These are phyloP conservation scores for Leptarthrus brevirostris DNA, from an alignment of 2,888 invertebrate species.

Conservation along the genomic window DNA sequence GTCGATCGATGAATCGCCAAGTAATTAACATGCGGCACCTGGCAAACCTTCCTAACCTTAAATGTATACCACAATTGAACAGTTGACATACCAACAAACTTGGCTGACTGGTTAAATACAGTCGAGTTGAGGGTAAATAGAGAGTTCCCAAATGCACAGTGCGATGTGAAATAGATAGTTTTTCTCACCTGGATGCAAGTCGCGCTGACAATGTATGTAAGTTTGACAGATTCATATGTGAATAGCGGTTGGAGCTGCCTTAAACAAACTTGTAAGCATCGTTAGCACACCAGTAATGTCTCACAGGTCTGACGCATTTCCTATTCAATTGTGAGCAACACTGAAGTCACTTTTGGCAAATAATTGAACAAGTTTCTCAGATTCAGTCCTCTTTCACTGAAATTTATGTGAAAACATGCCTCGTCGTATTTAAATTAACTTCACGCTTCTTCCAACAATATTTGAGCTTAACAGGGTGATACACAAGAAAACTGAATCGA, in stretches of 20 bases:
- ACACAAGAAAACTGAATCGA: too few species aligned
- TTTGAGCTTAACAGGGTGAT: neutral
- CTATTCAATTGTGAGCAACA: neutral
- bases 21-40: slow-evolving; percentile 41
- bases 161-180: slow-evolving; percentile 2
- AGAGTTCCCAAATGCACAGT: neutral
- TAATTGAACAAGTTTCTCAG: slow-evolving; percentile 7
- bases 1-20: slow-evolving; percentile 15
- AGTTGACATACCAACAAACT: neutral
- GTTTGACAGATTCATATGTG: too few species aligned
- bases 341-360: slow-evolving; percentile 2
- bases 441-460: neutral
- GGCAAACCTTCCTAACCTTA: neutral
- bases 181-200: slow-evolving; percentile 10
- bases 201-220: too few species aligned
- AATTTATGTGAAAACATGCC: neutral
- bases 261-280: neutral
- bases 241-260: neutral
- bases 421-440: neutral
- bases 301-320: neutral
- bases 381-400: neutral
- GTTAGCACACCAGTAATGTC: neutral
- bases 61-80: slow-evolving; percentile 2
- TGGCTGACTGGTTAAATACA: slow-evolving; percentile 12
- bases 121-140: slow-evolving; percentile 21